Conservation (phyloP, 2,113 vertebrate genomes). For the Hippocampus zosterae region DNA sequence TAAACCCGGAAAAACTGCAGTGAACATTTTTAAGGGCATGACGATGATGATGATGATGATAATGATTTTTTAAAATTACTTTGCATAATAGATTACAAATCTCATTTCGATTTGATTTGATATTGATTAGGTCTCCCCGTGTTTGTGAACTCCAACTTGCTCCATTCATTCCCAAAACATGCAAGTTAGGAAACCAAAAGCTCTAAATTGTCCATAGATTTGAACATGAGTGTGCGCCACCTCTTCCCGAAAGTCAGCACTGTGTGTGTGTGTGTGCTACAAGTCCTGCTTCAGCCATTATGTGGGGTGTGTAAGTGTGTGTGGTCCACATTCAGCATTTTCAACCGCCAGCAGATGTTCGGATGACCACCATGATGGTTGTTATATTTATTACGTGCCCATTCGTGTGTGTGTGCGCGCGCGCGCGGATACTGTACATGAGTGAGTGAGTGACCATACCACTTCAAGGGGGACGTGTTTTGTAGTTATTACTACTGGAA, state of each 20-base stretch:
- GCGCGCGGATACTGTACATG: no score
- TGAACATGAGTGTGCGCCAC: no score
- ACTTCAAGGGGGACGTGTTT: conserved; percentile 26
- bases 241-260: no score
- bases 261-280: conserved; percentile 1
- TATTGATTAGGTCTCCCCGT: background rate
- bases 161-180: no score
- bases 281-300: conserved; percentile 1
- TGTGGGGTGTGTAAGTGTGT: conserved; percentile 22
- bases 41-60: background rate
- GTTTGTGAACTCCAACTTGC: no score
- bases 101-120: background rate
- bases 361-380: conserved; percentile 48
- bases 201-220: no score
- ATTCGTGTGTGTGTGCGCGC: conserved; percentile 11
- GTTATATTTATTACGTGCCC: conserved; percentile 43
- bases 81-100: background rate
- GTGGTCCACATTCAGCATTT: conserved; percentile 51
- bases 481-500: conserved; percentile 48
- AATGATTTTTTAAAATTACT: background rate
- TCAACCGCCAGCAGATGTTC: conserved; percentile 59
- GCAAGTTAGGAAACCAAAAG: no score
- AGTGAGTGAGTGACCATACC: conserved; percentile 17
- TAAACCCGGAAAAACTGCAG: background rate
- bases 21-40: no score